These are phyloP conservation scores for Hormiphora californensis DNA, from an alignment of 37 sponge, comb jelly and placozoan species.

Conservation along the genomic window DNA sequence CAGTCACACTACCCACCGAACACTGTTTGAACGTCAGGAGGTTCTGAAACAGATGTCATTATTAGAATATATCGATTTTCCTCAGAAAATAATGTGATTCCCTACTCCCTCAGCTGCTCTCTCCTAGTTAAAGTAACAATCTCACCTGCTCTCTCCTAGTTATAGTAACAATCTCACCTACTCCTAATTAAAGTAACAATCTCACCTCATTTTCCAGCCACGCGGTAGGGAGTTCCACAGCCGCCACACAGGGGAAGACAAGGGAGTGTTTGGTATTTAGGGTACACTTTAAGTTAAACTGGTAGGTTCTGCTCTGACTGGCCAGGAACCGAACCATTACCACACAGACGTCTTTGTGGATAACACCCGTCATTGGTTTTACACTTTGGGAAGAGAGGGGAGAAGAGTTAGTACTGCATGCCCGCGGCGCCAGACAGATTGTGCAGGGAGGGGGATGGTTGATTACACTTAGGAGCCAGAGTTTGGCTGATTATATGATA, in stretches of 20 bases:
- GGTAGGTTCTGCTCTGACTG: constrained; percentile 36
- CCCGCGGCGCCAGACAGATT: too few species aligned
- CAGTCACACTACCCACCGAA: constrained; percentile 60
- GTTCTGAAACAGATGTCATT: constrained; percentile 45
- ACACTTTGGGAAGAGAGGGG: background rate
- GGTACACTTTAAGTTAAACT: constrained; percentile 12
- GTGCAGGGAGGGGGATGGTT: too few species aligned
- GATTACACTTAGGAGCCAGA: too few species aligned
- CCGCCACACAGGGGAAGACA: constrained; percentile 55
- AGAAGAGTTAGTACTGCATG: too few species aligned
- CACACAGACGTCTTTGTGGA: background rate
- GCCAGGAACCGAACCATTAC: constrained; percentile 44
- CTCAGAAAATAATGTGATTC: too few species aligned
- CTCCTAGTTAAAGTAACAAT: too few species aligned
- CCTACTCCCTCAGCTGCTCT: too few species aligned
- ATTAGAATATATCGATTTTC: background rate
- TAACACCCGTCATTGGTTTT: constrained; percentile 48
- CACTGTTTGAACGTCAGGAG: constrained; percentile 75
- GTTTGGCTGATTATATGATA: too few species aligned
- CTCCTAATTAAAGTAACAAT: too few species aligned
- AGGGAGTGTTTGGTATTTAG: constrained; percentile 43
- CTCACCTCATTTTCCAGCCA: constrained; percentile 68
- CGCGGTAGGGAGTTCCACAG: constrained; percentile 61
- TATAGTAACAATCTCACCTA: too few species aligned
- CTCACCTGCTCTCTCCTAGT: too few species aligned